Conservation (phyloP, 2,888 invertebrate species). For the Coronaproctus castanopsis region DNA sequence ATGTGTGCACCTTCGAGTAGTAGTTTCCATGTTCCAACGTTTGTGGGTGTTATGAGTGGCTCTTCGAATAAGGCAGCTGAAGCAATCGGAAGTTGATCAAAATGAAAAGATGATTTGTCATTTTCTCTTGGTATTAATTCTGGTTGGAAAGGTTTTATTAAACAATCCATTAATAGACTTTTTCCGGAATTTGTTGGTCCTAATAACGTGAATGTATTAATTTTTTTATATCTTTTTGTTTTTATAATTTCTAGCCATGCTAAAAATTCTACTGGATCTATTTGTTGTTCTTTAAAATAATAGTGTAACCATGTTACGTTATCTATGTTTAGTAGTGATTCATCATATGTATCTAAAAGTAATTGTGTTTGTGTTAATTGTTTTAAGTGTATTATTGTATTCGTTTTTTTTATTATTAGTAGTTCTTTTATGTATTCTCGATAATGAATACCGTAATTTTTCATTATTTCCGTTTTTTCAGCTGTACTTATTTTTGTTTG, state of each 20-base stretch:
- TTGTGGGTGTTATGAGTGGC: background rate
- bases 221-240: background rate
- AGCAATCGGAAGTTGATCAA: background rate
- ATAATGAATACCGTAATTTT: no score
- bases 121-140: background rate
- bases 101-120: background rate
- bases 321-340: no score
- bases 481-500: no score
- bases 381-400: no score
- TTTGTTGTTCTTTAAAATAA: no score
- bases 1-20: background rate
- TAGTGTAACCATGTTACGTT: no score
- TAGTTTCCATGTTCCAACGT: background rate
- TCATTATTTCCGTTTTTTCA: no score
- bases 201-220: background rate
- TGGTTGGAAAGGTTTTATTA: background rate
- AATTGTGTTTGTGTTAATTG: no score
- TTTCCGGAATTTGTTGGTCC: background rate
- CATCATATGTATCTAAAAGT: no score
- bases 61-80: background rate
- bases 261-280: background rate
- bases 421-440: no score
- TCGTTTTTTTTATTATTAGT: no score
- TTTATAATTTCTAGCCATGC: background rate
- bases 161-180: background rate